phyloP scores from a whole-genome alignment of 2,888 invertebrate genomes.

The Vesta saturnalis region DNA sequence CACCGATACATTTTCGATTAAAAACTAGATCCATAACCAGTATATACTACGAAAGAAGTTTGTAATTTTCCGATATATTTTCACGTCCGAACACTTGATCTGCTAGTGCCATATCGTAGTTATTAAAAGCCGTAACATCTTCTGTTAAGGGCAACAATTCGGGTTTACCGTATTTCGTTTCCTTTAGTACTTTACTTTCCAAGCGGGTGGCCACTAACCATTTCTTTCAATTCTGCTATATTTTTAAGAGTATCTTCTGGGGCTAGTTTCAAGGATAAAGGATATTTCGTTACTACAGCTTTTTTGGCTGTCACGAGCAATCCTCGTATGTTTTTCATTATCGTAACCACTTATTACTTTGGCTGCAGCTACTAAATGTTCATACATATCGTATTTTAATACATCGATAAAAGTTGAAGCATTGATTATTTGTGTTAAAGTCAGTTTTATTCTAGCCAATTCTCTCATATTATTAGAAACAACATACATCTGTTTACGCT shows the following conservation, averaged over 20 bases:
- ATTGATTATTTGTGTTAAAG: too few relatives aligned
- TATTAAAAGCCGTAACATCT: slow-evolving; percentile 16
- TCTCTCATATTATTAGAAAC: too few relatives aligned
- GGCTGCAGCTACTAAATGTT: too few relatives aligned
- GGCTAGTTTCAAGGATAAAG: too few relatives aligned
- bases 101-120: slow-evolving; percentile 5
- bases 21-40: slow-evolving; percentile 1
- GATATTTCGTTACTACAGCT: too few relatives aligned
- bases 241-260: too few relatives aligned
- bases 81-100: slow-evolving; percentile 12
- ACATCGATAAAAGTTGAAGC: too few relatives aligned
- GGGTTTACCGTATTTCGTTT: slow-evolving; percentile 19
- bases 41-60: slow-evolving; percentile 1
- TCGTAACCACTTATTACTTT: too few relatives aligned
- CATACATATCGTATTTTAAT: too few relatives aligned
- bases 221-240: slow-evolving; percentile 15
- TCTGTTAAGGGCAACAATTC: slow-evolving; percentile 21
- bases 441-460: too few relatives aligned
- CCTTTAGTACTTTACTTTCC: slow-evolving; percentile 22
- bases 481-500: too few relatives aligned
- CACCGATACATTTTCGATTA: slow-evolving; percentile 15
- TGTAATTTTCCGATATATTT: slow-evolving; percentile 13
- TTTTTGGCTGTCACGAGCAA: too few relatives aligned
- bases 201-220: slow-evolving; percentile 20
- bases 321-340: slow-evolving; percentile 14